A percentile compares a stretch with the other conserved stretches of the same genome.
Evolutionary conservation across 2,113 vertebrate genomes (phyloP).

Genomic region (Chaetura pelagica): DNA sequence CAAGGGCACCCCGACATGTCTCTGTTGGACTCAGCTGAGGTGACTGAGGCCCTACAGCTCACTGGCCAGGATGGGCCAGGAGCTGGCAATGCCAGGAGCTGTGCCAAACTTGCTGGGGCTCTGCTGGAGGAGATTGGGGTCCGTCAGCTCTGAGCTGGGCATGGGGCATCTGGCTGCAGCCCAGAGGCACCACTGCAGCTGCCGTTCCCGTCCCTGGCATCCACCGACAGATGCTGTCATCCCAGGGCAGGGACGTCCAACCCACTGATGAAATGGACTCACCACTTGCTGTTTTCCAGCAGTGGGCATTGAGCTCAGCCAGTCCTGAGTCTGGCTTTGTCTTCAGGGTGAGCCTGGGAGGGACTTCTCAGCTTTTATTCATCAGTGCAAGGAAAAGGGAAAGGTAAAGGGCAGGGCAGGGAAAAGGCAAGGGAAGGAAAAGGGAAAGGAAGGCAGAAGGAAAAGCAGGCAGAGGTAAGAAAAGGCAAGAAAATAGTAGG

Average conservation of each 20-base stretch:
- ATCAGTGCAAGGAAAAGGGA: not conserved
- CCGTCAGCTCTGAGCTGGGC: accelerated
- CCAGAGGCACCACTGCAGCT: not conserved
- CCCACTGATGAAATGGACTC: not conserved
- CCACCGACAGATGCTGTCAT: not conserved
- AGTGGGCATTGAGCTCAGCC: not conserved
- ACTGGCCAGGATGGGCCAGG: not conserved
- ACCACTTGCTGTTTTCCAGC: not conserved
- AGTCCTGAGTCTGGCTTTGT: not conserved
- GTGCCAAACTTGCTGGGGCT: not conserved
- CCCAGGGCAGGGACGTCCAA: not conserved
- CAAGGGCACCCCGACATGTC: not conserved
- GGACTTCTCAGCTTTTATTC: not conserved
- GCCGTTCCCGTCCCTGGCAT: not conserved
- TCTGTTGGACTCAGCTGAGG: not conserved
- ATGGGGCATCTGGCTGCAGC: not conserved
- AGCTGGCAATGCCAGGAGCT: not conserved
- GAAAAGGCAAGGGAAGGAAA: not conserved
- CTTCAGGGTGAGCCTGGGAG: not conserved
- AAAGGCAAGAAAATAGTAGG: not conserved
- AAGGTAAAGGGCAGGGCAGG: not conserved
- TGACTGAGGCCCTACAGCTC: accelerated
- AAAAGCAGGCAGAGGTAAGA: not conserved
- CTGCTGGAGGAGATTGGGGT: not conserved
- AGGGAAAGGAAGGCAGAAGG: not conserved